phyloP scores from a whole-genome alignment of 1,140 invertebrate species.

The Manduca sexta region DNA sequence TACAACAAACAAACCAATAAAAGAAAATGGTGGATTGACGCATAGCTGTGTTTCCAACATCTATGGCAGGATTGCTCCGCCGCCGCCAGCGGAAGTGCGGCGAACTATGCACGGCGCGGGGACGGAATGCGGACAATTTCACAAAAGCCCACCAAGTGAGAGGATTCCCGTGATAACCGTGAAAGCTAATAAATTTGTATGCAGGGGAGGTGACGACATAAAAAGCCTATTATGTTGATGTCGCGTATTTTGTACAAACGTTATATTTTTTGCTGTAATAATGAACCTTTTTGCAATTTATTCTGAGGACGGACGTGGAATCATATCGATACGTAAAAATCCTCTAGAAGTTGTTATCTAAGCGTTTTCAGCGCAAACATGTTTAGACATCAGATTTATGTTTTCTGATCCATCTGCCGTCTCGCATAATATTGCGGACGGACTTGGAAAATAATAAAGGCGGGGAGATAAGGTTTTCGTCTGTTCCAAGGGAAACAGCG shows the following conservation, averaged over 20 bases:
- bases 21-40: conserved; percentile 20
- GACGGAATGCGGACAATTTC: conserved; percentile 54
- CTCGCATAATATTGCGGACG: conserved; percentile 62
- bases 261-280: no score
- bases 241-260: no score
- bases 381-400: conserved; percentile 65
- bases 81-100: conserved; percentile 35
- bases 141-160: conserved; percentile 51
- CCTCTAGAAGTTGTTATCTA: conserved; percentile 26
- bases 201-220: conserved; percentile 35
- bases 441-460: conserved; percentile 66
- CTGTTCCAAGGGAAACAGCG: conserved; percentile 40
- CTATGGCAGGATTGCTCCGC: conserved; percentile 27
- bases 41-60: conserved; percentile 38
- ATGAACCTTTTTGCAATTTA: no score
- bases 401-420: conserved; percentile 62
- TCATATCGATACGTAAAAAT: conserved; percentile 14
- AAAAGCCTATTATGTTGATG: conserved; percentile 28
- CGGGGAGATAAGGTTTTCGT: conserved; percentile 57
- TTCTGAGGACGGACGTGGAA: not conserved
- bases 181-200: conserved; percentile 56
- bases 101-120: conserved; percentile 42
- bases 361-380: conserved; percentile 53
- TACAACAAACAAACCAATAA: conserved; percentile 14
- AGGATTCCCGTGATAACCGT: conserved; percentile 47